These are phyloP conservation scores for Apocheima hispidaria DNA, from an alignment of 2,888 invertebrate species.

Conservation along the genomic window DNA sequence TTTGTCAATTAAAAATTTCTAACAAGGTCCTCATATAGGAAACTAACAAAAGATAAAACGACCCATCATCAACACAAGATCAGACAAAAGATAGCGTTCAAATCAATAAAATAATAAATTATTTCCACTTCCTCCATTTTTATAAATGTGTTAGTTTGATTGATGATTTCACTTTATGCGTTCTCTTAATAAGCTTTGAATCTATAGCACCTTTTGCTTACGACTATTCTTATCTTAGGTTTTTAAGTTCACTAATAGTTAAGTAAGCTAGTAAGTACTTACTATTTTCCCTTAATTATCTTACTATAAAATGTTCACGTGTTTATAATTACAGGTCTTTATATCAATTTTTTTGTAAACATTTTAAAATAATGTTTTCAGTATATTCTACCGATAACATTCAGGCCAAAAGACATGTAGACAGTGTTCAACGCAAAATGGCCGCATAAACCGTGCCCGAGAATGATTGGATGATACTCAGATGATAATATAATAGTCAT, in stretches of 20 bases:
- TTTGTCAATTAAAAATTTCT: constrained; percentile 55
- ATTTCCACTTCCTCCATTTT: constrained; percentile 77
- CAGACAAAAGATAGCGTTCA: constrained; percentile 78
- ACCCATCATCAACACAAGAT: constrained; percentile 72
- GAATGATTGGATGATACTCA: constrained; percentile 41
- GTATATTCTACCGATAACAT: constrained; percentile 6
- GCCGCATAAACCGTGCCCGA: constrained; percentile 22
- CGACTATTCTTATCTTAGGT: neutral
- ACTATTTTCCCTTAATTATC: too few species aligned
- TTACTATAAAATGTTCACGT: neutral
- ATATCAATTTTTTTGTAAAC: neutral
- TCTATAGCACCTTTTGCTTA: constrained; percentile 10
- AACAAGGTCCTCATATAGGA: constrained; percentile 59
- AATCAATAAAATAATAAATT: constrained; percentile 84
- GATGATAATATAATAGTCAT: constrained; percentile 38
- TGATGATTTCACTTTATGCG: constrained; percentile 66
- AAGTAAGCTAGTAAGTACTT: neutral
- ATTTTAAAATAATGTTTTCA: constrained; percentile 5
- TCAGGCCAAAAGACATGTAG: constrained; percentile 8
- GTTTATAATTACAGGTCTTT: neutral
- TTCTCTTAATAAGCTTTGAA: constrained; percentile 28
- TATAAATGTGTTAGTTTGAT: constrained; percentile 80
- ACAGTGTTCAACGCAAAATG: constrained; percentile 26
- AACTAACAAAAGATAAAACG: constrained; percentile 69
- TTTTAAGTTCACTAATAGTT: neutral